Conservation (phyloP, 2,113 vertebrate genomes). For the Tichodroma muraria region DNA sequence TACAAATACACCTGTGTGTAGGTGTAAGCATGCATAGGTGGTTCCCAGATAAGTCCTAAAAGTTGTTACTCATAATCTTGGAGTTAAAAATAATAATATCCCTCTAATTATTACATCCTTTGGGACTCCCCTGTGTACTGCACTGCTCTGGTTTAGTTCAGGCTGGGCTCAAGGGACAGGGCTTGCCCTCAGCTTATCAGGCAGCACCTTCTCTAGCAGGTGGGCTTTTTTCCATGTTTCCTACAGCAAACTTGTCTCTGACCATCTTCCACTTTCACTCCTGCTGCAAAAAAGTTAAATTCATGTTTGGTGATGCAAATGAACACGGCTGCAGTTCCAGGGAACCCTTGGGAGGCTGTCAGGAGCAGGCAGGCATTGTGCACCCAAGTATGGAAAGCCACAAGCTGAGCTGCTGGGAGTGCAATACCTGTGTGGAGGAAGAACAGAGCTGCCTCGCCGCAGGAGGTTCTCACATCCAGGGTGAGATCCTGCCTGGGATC, state of each 20-base stretch:
- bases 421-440: background rate
- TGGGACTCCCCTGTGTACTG: background rate
- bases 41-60: background rate
- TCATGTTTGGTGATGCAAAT: background rate
- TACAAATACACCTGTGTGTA: background rate
- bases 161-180: background rate
- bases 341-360: background rate
- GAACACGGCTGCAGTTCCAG: background rate
- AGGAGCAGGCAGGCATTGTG: background rate
- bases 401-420: background rate
- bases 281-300: background rate
- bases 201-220: background rate
- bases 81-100: background rate
- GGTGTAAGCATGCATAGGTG: rapidly evolving
- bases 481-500: background rate
- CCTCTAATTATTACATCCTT: background rate
- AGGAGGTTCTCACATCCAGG: background rate
- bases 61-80: background rate
- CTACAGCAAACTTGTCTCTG: background rate
- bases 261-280: background rate
- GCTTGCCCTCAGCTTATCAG: background rate
- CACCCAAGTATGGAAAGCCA: background rate
- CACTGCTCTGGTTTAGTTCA: background rate
- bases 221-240: background rate
- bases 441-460: background rate